Evolutionary conservation across 1,140 invertebrate genomes (phyloP), one percentile per base, ranked within the genome.

Genomic region (Scylla paramamosain): DNA sequence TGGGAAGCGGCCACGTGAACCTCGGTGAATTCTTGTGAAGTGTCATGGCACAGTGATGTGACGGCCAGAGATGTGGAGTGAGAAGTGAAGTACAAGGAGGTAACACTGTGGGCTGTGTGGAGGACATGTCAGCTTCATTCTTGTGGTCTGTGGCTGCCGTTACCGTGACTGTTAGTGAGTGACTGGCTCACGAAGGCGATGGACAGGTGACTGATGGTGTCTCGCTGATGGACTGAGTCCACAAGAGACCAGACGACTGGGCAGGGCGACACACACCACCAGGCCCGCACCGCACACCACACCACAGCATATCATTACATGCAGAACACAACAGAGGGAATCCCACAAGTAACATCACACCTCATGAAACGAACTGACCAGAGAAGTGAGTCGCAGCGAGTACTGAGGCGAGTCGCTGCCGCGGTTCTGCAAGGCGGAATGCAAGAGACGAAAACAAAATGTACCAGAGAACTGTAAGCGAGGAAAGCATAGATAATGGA

Each of bases 301-400:
- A 31, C 87, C 6, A 25, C 32, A 39, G 29, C 87, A 48, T 4
- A 0, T 48, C 89, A 91, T 8, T 39, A 91, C 89, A 28, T 52
- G 89, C 89, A 52, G 89, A 91, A 91, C 89, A 91, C 89, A 10
- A 10, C 32, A 28, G 89, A n/a, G 89, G 89, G 89, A 91, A 91
- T 91, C 45, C 89, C 89, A 91, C 32, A 39, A 28, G 10, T 91
- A 10, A 10, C 28, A 28, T 52, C 45, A 48, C 45, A 91, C 89
- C 46, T 39, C 25, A 39, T 29, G 89, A 52, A 91, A 4, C 46
- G 32, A 91, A 48, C 10, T 39, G 45, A 91, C 12, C 8, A 46
- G 89, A 48, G 86, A 16, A 16, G 86, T 39, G 86, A 52, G 89
- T 25, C 7, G 52, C 39, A 52, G 89, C 20, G 46, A 12, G 89